Evolutionary conservation across 2,797 vertebrate genomes (phyloP), one percentile per base, ranked within the genome.

Genomic region (Lithobates pipiens): DNA sequence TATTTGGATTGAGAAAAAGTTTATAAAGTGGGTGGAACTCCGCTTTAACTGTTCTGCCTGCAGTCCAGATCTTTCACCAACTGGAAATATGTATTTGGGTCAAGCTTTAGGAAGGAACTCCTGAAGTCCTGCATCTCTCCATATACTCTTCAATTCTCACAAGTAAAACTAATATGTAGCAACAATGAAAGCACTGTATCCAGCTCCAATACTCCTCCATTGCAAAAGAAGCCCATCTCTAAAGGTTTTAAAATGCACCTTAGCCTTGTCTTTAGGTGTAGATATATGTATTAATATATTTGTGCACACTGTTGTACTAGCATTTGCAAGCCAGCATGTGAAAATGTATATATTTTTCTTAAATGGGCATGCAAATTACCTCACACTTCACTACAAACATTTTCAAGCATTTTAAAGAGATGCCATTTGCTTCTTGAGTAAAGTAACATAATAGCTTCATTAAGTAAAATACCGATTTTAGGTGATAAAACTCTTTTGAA

Each of bases 401-500:
- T 69, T 80, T 75, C 42, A 85, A 85, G 69, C 25, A 73, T 73
- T 71, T 57, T 57, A 70, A 88, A 85, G 63, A 63, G 68, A 63
- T 80, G 71, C 36, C 34, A 57, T 70, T 80, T 88, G 36, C 73
- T 85, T 65, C 67, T 36, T 65, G 65, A 83, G 73, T 25, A 84
- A 84, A 79, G 76, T 16, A 42, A 54, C 68, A 29, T 46, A 85
- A 75, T 74, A 25, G 36, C 50, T 83, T 78, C 77, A 10, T 76
- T 80, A 77, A 63, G 80, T 63, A 82, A 82, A 73, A 74, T 29
- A 89, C 84, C 67, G 81, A 73, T 8, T 54, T 0, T n/a, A 84
- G 25, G 87, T 23, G 27, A 50, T 84, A 89, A 91, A 88, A 84
- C 74, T 76, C 79, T 76, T 79, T 4, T 57, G 69, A 89, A 86